Base-by-base conservation (phyloP, 2,888 invertebrate genomes). In the Entomobrya proxima region DNA sequence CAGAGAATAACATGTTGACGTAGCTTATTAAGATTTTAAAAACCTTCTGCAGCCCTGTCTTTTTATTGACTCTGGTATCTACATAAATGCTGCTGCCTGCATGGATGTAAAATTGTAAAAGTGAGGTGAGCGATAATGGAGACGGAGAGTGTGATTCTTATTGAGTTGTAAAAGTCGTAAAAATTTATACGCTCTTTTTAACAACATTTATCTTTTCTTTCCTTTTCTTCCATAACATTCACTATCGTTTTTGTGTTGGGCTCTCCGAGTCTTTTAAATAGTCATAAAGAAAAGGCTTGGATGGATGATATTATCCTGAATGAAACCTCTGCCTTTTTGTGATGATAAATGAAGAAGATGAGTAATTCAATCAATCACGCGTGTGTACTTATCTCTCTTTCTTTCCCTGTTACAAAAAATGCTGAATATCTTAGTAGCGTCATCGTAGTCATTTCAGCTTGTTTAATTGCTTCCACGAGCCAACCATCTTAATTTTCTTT, bases 381-480 rank as follows among this genome's bases (percentile, higher is more conserved):
- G 37, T n/a, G 27, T 27, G 55, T 35, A 37, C 55, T 55, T 55
- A 37, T 35, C 3, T 13, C 44, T 18, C 37, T 21, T 52, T 18
- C n/a, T 55, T n/a, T 9, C 6, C 18, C 6, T 11, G 21, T 24
- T 55, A 50, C 74, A 13, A 18, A 55, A 55, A 55, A 18, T 55
- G 64, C 37, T 24, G 24, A 40, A 37, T 40, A 24, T 67, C 67
- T 9, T n/a, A 13, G 13, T 64, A 64, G 27, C 30, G 15, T 35
- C 64, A 64, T 64, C 64, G 32, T 35, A 30, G 15, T 24, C 18
- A 64, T 32, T 24, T 79, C 37, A 67, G 52, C 77, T 21, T 58
- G 21, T 64, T 82, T 82, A 75, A 82, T 82, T 82, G 40, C 52
- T 75, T 18, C 47, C 82, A 82, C 82, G 82, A 44, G 82, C 32